Evolutionary conservation across 2,113 vertebrate genomes (phyloP), one percentile per base, ranked within the genome.

Genomic region (Morone saxatilis): DNA sequence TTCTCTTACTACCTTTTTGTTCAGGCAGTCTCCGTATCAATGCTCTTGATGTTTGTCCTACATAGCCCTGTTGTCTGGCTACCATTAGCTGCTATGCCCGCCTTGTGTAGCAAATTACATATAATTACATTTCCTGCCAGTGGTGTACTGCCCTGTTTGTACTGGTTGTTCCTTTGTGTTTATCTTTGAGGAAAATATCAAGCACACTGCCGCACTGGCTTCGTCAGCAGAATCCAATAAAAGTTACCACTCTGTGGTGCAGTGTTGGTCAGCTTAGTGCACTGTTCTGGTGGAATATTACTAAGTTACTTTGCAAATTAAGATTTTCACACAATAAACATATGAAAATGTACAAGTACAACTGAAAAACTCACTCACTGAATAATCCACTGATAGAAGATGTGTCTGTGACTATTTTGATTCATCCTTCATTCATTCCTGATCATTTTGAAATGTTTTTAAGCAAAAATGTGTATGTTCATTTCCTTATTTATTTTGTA

Each of bases 111-210:
- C 22, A 69, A 69, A 80, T 69, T 48, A 80, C 20, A 25, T 45
- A 47, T 60, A 67, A 69, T 80, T 70, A 41, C 41, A 75, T 6
- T 10, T 54, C 50, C 19, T 48, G 40, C 50, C 20, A 48, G 9
- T 57, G 5, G 16, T 57, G 6, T 17, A 40, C 31, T 51, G 17
- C 20, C 13, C 43, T 65, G 5, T 47, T 38, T 38, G 82, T 31
- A 40, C 62, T 48, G 45, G n/a, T 67, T 71, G 74, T 66, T 71
- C 51, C 41, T 48, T 47, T 56, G 41, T 67, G 17, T 53, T 72
- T 53, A 59, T 67, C 53, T 59, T 50, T 41, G 2, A 22, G 60
- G 16, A 17, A 13, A 59, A 77, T 6, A 59, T 56, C 3, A 71
- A 63, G 43, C 12, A 8, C 4, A 17, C 36, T 19, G 4, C 13